Conservation (phyloP, 2,797 vertebrate genomes). For the Epinephelus coioides region DNA sequence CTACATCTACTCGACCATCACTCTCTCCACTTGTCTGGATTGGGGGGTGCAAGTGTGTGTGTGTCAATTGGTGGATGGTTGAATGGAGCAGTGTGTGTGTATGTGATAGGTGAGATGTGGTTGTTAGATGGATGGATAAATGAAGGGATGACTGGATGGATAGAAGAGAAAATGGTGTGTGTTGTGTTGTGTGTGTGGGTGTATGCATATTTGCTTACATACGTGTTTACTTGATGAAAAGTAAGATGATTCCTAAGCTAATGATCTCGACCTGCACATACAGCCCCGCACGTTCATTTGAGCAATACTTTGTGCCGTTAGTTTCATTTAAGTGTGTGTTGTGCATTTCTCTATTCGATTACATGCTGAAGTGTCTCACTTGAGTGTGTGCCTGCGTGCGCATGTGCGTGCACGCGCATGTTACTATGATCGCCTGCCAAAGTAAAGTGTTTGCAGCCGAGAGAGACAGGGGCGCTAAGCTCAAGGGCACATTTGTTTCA, state of each 20-base stretch:
- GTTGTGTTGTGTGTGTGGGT: not conserved
- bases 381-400: constrained; percentile 37
- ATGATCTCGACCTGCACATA: constrained; percentile 60
- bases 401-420: constrained; percentile 41
- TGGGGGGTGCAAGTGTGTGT: constrained; percentile 42
- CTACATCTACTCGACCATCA: constrained; percentile 79
- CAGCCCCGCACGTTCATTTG: constrained; percentile 54
- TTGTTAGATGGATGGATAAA: constrained; percentile 51
- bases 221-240: constrained; percentile 69
- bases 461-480: constrained; percentile 83
- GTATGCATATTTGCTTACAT: constrained; percentile 23
- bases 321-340: constrained; percentile 63
- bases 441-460: constrained; percentile 87
- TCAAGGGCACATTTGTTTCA: constrained; percentile 95
- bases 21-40: constrained; percentile 69
- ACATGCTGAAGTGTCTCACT: constrained; percentile 51
- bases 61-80: constrained; percentile 29
- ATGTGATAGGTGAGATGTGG: constrained; percentile 24
- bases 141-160: constrained; percentile 32
- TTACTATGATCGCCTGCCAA: constrained; percentile 85
- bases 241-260: constrained; percentile 68
- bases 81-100: constrained; percentile 24
- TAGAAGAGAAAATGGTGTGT: constrained; percentile 27
- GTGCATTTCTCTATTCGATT: constrained; percentile 61
- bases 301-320: constrained; percentile 51